These are phyloP conservation scores for Drosophila hydei DNA, from an alignment of 1,140 invertebrate species.

Conservation along the genomic window DNA sequence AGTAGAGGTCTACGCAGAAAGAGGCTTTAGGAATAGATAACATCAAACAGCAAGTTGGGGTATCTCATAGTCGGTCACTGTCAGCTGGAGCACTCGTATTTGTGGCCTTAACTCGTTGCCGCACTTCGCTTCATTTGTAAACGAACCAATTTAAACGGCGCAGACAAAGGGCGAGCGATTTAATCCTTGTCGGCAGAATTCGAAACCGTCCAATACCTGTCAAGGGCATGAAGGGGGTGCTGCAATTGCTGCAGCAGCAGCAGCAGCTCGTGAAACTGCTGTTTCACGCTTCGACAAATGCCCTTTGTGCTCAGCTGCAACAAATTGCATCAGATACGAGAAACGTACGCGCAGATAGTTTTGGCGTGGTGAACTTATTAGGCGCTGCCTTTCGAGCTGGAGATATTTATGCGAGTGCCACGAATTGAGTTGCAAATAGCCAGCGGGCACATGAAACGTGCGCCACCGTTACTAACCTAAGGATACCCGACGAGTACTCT, in stretches of 20 bases:
- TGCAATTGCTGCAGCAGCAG: conserved; percentile 44
- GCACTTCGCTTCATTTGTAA: conserved; percentile 62
- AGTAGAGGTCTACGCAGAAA: no score
- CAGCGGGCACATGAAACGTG: conserved; percentile 69
- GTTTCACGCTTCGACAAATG: conserved; percentile 78
- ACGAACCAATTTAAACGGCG: conserved; percentile 78
- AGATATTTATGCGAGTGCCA: conserved; percentile 77
- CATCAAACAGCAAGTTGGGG: no score
- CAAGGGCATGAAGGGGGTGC: conserved; percentile 8
- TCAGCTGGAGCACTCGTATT: background rate
- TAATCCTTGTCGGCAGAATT: conserved; percentile 47
- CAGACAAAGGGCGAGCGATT: conserved; percentile 54
- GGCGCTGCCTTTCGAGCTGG: conserved; percentile 43
- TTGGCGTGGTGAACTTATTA: conserved; percentile 60
- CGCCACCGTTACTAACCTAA: conserved; percentile 55
- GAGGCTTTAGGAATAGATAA: no score
- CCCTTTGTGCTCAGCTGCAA: conserved; percentile 59
- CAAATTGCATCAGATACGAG: conserved; percentile 62
- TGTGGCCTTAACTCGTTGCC: conserved; percentile 29
- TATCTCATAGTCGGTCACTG: background rate
- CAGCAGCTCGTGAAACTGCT: conserved; percentile 72
- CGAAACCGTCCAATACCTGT: conserved; percentile 7
- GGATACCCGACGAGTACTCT: conserved; percentile 38
- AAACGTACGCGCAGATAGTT: conserved; percentile 37
- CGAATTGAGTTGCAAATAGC: conserved; percentile 78